A percentile compares a stretch with the other conserved stretches of the same genome.
Evolutionary conservation across 2,888 invertebrate genomes (phyloP).

Genomic region (Phoronis australis): DNA sequence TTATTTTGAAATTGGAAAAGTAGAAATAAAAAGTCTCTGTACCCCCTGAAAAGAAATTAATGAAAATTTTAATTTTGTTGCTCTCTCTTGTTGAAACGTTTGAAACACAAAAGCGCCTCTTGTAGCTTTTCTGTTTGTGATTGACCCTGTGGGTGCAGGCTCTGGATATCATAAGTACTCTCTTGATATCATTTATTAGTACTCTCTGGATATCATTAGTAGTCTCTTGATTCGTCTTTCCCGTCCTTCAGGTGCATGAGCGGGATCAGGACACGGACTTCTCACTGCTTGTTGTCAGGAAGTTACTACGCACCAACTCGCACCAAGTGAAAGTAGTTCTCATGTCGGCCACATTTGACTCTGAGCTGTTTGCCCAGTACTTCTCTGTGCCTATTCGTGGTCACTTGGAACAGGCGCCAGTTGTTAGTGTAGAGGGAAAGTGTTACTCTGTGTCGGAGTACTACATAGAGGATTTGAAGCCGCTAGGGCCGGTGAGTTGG

Average conservation of each 20-base stretch:
- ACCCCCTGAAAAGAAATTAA: no score
- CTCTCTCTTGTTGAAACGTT: no score
- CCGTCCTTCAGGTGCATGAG: conserved; percentile 90
- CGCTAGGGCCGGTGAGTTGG: conserved; percentile 34
- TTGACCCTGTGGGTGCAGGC: no score
- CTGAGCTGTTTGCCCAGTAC: conserved; percentile 67
- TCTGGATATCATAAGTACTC: no score
- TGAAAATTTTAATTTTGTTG: no score
- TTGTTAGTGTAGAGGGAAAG: conserved; percentile 40
- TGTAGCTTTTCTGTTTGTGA: no score
- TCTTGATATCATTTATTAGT: no score
- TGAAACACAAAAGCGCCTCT: no score
- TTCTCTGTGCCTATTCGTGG: conserved; percentile 56
- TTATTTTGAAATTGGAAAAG: no score
- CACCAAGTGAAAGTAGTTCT: conserved; percentile 67
- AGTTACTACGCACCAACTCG: conserved; percentile 67
- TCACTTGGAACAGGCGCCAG: conserved; percentile 41
- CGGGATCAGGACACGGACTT: conserved; percentile 90
- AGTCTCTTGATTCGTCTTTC: no score
- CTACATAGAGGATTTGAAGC: conserved; percentile 44
- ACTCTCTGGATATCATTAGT: no score
- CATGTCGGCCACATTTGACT: conserved; percentile 91
- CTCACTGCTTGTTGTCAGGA: conserved; percentile 73
- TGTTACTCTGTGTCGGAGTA: conserved; percentile 42
- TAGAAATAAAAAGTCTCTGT: no score